Base-by-base conservation (phyloP, 2,113 vertebrate genomes). In the Poecile atricapillus region DNA sequence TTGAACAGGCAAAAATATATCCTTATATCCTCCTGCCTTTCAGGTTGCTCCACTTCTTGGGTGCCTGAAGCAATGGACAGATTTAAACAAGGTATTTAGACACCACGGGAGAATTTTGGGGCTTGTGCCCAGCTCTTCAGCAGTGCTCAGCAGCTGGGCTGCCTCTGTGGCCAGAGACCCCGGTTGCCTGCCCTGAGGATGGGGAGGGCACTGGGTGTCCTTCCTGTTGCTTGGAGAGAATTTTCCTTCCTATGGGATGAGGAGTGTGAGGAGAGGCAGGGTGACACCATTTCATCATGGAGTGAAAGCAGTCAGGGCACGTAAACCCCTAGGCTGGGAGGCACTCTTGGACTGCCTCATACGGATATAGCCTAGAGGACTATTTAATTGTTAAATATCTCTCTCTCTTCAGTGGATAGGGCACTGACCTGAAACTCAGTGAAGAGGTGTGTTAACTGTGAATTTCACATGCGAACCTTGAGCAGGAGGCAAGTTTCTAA, bases 321-420 rank as follows among this genome's bases (percentile, higher is more conserved):
- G 2, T 30, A 50, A 43, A 27, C 11, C 18, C n/a, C 59, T 2
- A 3, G 62, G 17, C 79, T 77, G 79, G 55, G 73, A 70, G 78
- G 55, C 24, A 3, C 63, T 65, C 59, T 44, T 62, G 46, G 7
- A 9, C 59, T 35, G 16, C 23, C 27, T 85, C 0, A 0, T 20
- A 73, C 0, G 0, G 85, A 80, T 0, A 6, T 67, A 94, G 89
- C 93, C 93, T 87, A 31, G 56, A 92, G 95, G 79, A 91, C 37
- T 78, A 33, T 80, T 95, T 87, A 91, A 80, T 85, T 90, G 87
- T 94, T 93, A 90, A 96, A 69, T 90, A 35, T 76, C 84, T 85
- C 78, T 76, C 22, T 84, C 81, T 89, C 76, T 73, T 79, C 35
- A 30, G 75, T 35, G 56, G 52, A 2, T 86, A 64, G 92, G 90